These are phyloP conservation scores for Melanogrammus aeglefinus DNA, from an alignment of 2,797 vertebrate species.

Conservation along the genomic window DNA sequence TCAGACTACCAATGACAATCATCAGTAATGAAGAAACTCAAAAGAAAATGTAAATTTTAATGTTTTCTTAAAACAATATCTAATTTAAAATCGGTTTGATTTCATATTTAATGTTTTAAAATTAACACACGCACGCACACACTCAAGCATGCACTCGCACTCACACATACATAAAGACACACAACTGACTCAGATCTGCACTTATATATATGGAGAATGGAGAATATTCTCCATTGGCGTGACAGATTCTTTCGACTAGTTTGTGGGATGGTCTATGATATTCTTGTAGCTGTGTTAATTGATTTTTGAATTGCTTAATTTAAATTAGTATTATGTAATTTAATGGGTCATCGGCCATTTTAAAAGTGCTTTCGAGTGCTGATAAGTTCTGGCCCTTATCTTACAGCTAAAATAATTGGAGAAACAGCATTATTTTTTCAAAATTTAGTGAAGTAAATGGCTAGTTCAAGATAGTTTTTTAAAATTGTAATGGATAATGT, in stretches of 20 bases:
- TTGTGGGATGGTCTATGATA: constrained; percentile 51
- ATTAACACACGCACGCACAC: neutral
- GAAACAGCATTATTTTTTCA: neutral
- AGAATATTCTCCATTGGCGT: constrained; percentile 20
- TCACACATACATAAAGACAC: neutral
- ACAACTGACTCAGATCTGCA: neutral
- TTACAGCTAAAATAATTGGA: constrained; percentile 55
- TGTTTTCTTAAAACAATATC: constrained; percentile 26
- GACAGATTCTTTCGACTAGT: constrained; percentile 53
- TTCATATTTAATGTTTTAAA: neutral
- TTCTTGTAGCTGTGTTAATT: constrained; percentile 71
- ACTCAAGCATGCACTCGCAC: neutral
- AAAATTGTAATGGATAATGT: neutral
- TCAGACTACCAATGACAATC: constrained; percentile 38
- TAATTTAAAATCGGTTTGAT: neutral
- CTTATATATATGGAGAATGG: neutral
- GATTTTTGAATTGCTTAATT: constrained; percentile 70
- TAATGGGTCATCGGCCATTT: constrained; percentile 70
- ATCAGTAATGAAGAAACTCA: constrained; percentile 38
- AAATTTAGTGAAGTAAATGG: constrained; percentile 1
- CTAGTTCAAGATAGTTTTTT: constrained; percentile 16
- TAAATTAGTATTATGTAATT: constrained; percentile 71
- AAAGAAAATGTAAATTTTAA: constrained; percentile 40
- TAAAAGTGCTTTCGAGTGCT: constrained; percentile 57
- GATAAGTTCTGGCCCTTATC: constrained; percentile 49